Evolutionary conservation across 2,797 vertebrate species (phyloP).

Genomic region (Poecile montanus): DNA sequence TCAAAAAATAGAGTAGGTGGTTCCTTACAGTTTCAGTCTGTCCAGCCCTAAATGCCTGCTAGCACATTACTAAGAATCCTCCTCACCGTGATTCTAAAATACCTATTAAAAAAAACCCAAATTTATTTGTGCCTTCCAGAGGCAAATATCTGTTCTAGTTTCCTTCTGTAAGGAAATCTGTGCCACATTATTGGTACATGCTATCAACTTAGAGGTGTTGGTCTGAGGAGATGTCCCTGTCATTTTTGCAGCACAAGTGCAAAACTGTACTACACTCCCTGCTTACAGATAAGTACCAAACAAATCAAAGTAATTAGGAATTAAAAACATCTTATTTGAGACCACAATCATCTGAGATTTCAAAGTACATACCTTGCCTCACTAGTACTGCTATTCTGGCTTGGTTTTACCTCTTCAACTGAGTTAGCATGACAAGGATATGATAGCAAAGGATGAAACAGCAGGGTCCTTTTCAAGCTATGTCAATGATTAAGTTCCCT

Average conservation of each 20-base stretch:
- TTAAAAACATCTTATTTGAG: background rate
- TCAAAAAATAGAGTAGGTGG: background rate
- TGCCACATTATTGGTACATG: background rate
- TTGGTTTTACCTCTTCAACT: background rate
- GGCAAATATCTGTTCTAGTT: background rate
- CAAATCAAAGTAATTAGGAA: background rate
- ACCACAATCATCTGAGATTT: background rate
- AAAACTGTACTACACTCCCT: background rate
- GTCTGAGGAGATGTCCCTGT: background rate
- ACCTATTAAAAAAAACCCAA: background rate
- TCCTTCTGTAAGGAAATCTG: background rate
- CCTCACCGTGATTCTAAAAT: background rate
- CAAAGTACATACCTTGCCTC: background rate
- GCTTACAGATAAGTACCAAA: background rate
- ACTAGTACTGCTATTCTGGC: background rate
- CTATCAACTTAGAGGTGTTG: background rate
- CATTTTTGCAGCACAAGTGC: background rate
- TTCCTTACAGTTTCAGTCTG: background rate
- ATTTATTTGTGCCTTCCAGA: background rate
- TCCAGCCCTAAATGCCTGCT: background rate
- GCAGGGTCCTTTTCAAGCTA: background rate
- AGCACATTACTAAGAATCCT: background rate
- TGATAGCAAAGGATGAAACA: background rate
- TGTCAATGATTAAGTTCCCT: slow-evolving; percentile 23
- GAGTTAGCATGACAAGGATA: background rate